Base-by-base conservation (phyloP, 2,797 vertebrate genomes). In the Arvicola amphibius region DNA sequence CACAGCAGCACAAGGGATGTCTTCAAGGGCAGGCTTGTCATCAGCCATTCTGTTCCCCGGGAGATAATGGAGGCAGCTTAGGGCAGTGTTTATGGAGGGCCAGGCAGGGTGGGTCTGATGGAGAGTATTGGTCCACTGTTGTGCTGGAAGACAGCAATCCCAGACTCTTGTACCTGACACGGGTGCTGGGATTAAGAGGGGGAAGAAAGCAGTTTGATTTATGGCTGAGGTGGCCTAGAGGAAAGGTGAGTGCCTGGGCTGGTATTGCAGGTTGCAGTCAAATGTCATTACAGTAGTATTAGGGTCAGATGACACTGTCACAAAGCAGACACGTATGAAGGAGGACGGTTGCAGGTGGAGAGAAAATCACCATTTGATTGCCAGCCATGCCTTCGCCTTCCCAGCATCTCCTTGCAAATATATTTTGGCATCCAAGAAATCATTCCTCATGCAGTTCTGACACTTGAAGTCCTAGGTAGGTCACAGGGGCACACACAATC, bases 21-120 rank as follows among this genome's bases (percentile, higher is more conserved):
- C 29, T 90, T 87, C 77, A 83, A 88, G 84, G 77, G 86, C 74
- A 94, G 53, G 93, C 90, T 76, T 93, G 63, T 73, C 69, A 71
- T 87, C 86, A 91, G 92, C 48, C 93, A 83, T 79, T 92, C 85
- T 43, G n/a, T 90, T 90, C 56, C 61, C 12, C 16, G 5, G 81
- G 61, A 81, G 48, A 79, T 79, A 89, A 91, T 77, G 16, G 40
- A 87, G 69, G 59, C 46, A 23, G 32, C 21, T 2, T 61, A 34
- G 3, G 78, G 69, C 56, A 86, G 14, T 13, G 19, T 53, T 76
- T 91, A 92, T 61, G 91, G 67, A 86, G 78, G 69, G 2, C 32
- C 10, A 59, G 17, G 6, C 23, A 59, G 51, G 19, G 32, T 81
- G 71, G 69, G 29, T 43, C 16, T 16, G 88, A 48, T 29, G 40